phyloP scores from a whole-genome alignment of 2,113 vertebrate species.

The Rhineura floridana region DNA sequence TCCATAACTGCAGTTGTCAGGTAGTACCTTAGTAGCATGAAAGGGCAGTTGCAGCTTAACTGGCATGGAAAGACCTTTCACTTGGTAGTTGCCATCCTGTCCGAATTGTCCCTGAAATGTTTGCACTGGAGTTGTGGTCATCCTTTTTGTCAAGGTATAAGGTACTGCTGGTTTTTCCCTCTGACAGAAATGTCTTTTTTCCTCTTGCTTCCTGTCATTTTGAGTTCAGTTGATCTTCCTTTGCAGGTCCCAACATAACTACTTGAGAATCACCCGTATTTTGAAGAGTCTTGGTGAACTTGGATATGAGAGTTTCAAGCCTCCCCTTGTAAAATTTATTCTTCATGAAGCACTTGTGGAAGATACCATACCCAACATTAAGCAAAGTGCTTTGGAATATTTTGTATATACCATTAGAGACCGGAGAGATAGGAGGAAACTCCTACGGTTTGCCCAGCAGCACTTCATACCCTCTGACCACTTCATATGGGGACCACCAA shows the following conservation, averaged over 20 bases:
- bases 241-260: conserved; percentile 96
- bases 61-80: neutral
- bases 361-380: conserved; percentile 91
- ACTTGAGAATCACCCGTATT: conserved; percentile 96
- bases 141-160: neutral
- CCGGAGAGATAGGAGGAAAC: conserved; percentile 86
- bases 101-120: neutral
- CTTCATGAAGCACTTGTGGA: conserved; percentile 91
- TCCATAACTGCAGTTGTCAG: neutral
- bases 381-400: conserved; percentile 95
- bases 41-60: neutral
- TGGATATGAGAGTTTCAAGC: conserved; percentile 94
- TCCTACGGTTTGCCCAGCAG: conserved; percentile 89
- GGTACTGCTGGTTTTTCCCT: neutral
- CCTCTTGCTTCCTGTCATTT: conserved; percentile 17
- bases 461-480: conserved; percentile 90
- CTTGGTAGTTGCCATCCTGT: neutral
- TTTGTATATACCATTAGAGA: conserved; percentile 94
- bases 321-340: conserved; percentile 90
- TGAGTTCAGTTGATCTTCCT: conserved; percentile 28
- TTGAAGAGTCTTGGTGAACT: conserved; percentile 97
- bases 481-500: conserved; percentile 93
- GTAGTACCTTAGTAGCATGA: neutral
- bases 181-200: conserved; percentile 17
- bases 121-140: neutral